Conservation (phyloP, 2,888 invertebrate genomes). For the Meloe dianella region DNA sequence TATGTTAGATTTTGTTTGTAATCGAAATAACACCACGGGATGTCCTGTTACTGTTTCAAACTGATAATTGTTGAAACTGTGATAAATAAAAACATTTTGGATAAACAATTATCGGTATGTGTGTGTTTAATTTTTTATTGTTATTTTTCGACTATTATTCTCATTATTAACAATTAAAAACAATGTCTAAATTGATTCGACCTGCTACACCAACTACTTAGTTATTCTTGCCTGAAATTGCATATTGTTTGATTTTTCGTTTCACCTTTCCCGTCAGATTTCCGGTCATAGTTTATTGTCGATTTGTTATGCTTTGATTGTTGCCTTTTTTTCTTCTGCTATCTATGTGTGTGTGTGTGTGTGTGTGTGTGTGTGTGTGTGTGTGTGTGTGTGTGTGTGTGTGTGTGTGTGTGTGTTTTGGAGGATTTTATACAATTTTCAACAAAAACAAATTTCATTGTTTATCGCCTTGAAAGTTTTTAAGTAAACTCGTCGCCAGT, state of each 20-base stretch:
- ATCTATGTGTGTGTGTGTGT: too few species aligned
- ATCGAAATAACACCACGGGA: constrained; percentile 38
- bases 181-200: constrained; percentile 27
- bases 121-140: constrained; percentile 20
- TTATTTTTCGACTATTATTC: neutral
- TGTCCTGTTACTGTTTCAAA: constrained; percentile 46
- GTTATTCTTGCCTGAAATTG: constrained; percentile 48
- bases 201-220: constrained; percentile 35
- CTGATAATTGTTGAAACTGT: constrained; percentile 37
- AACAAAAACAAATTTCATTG: neutral
- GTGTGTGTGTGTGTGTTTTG: neutral
- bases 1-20: constrained; percentile 1
- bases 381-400: too few species aligned
- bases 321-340: constrained; percentile 16
- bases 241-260: constrained; percentile 45
- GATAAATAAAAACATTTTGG: constrained; percentile 27
- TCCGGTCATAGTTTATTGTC: constrained; percentile 45
- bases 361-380: too few species aligned
- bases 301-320: constrained; percentile 40
- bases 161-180: neutral
- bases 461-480: neutral
- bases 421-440: too few species aligned
- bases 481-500: constrained; percentile 20
- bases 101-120: constrained; percentile 29
- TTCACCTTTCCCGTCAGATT: constrained; percentile 25